These are phyloP conservation scores for Ctenosaura bakeri DNA, from an alignment of 2,797 vertebrate genomes.

Conservation along the genomic window DNA sequence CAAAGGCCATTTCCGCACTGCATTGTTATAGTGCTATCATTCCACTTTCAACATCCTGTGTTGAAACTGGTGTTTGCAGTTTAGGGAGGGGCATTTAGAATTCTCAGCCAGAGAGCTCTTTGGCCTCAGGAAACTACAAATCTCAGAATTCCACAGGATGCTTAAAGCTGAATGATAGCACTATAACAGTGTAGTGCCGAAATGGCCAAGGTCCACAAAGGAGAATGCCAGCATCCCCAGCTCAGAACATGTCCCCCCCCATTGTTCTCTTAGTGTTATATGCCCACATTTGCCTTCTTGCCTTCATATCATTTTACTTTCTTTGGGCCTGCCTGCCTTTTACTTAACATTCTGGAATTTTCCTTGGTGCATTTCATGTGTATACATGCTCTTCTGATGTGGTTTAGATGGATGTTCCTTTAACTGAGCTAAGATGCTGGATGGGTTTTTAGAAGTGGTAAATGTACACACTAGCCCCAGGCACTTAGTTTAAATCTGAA, in stretches of 20 bases:
- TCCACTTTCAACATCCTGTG: no score
- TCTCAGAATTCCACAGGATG: no score
- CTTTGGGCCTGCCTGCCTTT: not conserved
- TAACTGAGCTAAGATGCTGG: not conserved
- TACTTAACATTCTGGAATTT: not conserved
- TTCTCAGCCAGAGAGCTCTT: no score
- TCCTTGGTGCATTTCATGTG: not conserved
- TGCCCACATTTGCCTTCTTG: not conserved
- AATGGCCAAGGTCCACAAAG: no score
- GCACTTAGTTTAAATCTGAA: conserved; percentile 14
- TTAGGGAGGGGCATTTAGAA: no score
- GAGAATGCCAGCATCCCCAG: not conserved
- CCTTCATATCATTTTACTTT: not conserved
- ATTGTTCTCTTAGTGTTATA: not conserved
- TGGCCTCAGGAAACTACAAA: no score
- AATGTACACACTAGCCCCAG: not conserved
- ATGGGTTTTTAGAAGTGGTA: not conserved
- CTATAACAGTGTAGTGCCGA: no score
- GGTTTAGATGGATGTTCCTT: not conserved
- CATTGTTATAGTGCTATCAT: no score
- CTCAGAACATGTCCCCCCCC: not conserved
- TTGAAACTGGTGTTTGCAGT: no score
- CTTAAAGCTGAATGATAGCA: no score
- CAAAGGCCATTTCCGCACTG: not conserved
- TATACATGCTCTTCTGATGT: not conserved